These are phyloP conservation scores for Archegozetes longisetosus DNA, from an alignment of 1,140 invertebrate genomes.

Conservation along the genomic window DNA sequence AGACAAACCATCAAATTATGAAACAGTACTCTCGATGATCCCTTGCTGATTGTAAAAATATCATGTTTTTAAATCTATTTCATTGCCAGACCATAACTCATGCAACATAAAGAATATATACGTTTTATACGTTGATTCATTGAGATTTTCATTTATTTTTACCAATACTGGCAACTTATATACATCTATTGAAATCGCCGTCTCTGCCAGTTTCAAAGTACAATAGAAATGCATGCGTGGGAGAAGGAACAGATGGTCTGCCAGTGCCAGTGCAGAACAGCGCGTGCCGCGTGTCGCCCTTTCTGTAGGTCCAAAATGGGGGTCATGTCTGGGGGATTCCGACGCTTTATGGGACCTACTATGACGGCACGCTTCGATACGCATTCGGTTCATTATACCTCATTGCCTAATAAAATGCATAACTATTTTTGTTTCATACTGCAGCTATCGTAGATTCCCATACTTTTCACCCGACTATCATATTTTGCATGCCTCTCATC, in stretches of 20 bases:
- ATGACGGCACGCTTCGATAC: background rate
- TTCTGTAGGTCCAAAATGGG: background rate
- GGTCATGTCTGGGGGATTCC: background rate
- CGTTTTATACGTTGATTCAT: no score
- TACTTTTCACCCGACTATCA: background rate
- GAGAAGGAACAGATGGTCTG: background rate
- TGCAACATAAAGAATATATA: no score
- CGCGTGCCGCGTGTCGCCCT: background rate
- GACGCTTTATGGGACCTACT: background rate
- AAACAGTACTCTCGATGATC: no score
- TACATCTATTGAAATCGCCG: no score
- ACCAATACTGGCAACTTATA: no score
- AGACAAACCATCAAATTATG: no score
- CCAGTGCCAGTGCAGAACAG: background rate
- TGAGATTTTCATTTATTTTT: no score
- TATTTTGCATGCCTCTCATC: background rate
- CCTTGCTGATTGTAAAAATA: no score
- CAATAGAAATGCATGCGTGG: background rate
- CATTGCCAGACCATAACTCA: no score
- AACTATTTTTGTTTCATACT: background rate
- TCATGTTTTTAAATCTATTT: no score
- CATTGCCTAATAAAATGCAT: background rate
- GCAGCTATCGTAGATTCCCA: background rate
- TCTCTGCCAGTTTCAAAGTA: no score
- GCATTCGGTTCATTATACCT: background rate